phyloP scores from a whole-genome alignment of 2,888 invertebrate genomes.

The Thymelicus sylvestris region DNA sequence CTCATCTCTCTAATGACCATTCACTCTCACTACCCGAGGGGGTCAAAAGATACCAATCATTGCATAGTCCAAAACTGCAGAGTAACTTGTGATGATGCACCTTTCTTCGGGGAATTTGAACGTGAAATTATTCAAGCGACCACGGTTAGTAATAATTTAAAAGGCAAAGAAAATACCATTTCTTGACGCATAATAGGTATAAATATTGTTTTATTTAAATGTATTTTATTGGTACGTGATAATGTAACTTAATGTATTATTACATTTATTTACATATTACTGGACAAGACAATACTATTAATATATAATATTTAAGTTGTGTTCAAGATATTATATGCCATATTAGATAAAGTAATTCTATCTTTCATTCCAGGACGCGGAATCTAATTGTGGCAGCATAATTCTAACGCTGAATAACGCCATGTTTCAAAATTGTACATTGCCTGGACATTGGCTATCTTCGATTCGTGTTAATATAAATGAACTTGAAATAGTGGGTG shows the following conservation, averaged over 20 bases:
- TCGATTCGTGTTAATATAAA: constrained; percentile 53
- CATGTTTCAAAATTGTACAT: constrained; percentile 56
- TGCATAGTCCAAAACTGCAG: constrained; percentile 56
- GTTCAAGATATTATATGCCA: too few species aligned
- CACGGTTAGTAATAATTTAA: constrained; percentile 61
- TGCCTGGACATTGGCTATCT: constrained; percentile 64
- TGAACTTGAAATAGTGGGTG: constrained; percentile 59
- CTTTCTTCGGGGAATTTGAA: constrained; percentile 53
- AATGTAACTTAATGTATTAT: too few species aligned
- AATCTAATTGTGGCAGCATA: constrained; percentile 53
- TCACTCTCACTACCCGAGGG: constrained; percentile 38
- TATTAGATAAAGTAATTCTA: constrained; percentile 2
- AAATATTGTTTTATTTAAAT: too few species aligned
- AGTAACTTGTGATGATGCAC: constrained; percentile 58
- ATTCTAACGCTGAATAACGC: constrained; percentile 55
- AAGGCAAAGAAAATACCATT: not conserved
- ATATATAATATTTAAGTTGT: too few species aligned
- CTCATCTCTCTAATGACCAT: constrained; percentile 65
- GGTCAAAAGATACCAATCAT: constrained; percentile 30
- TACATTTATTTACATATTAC: too few species aligned
- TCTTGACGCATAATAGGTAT: too few species aligned
- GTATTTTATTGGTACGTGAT: too few species aligned
- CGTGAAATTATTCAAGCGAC: constrained; percentile 57
- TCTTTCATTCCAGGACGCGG: constrained; percentile 59
- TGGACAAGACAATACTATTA: too few species aligned